Evolutionary conservation across 2,797 vertebrate genomes (phyloP).

Genomic region (Chrosomus eos): DNA sequence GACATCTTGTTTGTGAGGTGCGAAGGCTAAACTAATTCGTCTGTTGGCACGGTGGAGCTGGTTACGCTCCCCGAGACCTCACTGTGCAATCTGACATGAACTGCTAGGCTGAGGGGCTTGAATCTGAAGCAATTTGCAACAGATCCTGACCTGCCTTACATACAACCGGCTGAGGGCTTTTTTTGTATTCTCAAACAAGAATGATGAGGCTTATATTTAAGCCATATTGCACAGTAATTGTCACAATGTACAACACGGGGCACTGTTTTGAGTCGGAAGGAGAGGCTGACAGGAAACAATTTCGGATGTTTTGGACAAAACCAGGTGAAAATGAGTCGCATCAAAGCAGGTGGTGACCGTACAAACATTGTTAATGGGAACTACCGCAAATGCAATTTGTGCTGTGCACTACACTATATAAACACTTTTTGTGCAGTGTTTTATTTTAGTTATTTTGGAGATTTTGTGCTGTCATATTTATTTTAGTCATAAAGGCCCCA

Average conservation of each 20-base stretch:
- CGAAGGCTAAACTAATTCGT: constrained; percentile 57
- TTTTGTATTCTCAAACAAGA: constrained; percentile 15
- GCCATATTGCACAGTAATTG: background rate
- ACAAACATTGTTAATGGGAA: background rate
- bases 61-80: background rate
- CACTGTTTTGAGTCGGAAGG: background rate
- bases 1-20: constrained; percentile 67
- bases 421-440: background rate
- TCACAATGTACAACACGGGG: background rate
- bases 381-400: background rate
- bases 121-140: constrained; percentile 49
- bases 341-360: background rate
- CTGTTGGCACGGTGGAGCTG: constrained; percentile 18
- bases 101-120: constrained; percentile 20
- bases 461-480: background rate
- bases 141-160: constrained; percentile 21
- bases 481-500: background rate
- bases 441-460: background rate
- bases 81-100: constrained; percentile 6
- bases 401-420: background rate
- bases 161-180: background rate
- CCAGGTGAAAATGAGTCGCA: background rate
- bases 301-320: background rate
- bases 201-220: constrained; percentile 2
- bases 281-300: background rate